Conservation (phyloP, 2,797 vertebrate genomes). For the Acanthurus lineatus region DNA sequence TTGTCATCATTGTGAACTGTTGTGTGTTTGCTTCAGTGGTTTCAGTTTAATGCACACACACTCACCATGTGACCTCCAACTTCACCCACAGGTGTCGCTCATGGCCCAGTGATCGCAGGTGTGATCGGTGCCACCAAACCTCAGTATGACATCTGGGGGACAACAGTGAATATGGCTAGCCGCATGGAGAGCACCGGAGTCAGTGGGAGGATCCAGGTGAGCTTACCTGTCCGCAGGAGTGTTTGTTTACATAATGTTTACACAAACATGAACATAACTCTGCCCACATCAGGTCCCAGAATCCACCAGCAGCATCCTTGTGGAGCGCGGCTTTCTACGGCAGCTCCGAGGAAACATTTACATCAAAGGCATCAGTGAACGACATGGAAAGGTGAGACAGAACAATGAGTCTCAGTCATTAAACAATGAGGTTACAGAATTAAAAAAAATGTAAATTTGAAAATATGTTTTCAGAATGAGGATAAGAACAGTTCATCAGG, state of each 20-base stretch:
- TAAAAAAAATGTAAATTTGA: too few relatives aligned
- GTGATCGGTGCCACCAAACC: conserved; percentile 83
- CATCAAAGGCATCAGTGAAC: conserved; percentile 67
- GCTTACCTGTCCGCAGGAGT: not conserved
- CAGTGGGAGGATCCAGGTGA: conserved; percentile 79
- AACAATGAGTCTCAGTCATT: too few relatives aligned
- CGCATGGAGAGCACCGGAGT: conserved; percentile 84
- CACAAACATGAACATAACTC: not conserved
- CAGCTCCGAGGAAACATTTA: conserved; percentile 64
- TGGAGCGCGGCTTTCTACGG: conserved; percentile 62
- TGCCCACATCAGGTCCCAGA: conserved; percentile 56
- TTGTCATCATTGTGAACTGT: too few relatives aligned
- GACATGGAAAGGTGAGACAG: conserved; percentile 50
- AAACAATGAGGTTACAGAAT: too few relatives aligned
- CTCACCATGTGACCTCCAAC: not conserved
- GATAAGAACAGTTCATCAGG: too few relatives aligned
- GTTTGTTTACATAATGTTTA: not conserved
- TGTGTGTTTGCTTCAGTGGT: too few relatives aligned
- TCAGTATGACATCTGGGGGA: conserved; percentile 85
- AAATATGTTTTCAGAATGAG: too few relatives aligned
- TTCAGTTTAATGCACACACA: too few relatives aligned
- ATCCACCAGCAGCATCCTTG: conserved; percentile 62
- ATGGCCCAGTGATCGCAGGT: conserved; percentile 79
- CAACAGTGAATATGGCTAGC: conserved; percentile 82
- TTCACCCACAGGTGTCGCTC: conserved; percentile 70